Percentiles rank a stretch among this genome's conserved stretches.
phyloP scores from a whole-genome alignment of 2,888 invertebrate genomes.

The Cloeon dipterum region DNA sequence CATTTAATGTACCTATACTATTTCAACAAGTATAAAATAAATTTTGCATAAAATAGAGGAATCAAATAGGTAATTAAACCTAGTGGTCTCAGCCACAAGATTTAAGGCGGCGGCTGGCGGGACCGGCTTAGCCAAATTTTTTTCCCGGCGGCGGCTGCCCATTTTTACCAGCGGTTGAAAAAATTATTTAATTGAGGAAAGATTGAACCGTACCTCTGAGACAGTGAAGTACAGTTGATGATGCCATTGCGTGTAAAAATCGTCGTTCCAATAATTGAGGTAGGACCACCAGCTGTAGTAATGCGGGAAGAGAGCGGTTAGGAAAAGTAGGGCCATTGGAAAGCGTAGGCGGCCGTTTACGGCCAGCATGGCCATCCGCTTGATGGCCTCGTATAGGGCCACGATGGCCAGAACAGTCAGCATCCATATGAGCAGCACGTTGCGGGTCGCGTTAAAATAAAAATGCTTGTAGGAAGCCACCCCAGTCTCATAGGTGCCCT shows the following conservation, averaged over 20 bases:
- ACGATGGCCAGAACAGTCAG: conserved; percentile 31
- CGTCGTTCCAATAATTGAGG: conserved; percentile 46
- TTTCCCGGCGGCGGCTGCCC: too few species aligned
- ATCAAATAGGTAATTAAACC: too few species aligned
- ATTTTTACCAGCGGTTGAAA: conserved; percentile 11
- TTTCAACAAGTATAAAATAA: too few species aligned
- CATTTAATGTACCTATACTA: too few species aligned
- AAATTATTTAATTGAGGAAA: conserved; percentile 24
- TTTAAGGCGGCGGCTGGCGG: too few species aligned
- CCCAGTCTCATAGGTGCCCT: conserved; percentile 43
- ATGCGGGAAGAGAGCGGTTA: conserved; percentile 36
- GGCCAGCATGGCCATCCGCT: conserved; percentile 26
- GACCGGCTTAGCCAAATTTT: too few species aligned
- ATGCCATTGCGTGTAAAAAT: conserved; percentile 43
- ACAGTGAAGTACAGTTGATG: conserved; percentile 38
- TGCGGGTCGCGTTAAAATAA: conserved; percentile 42
- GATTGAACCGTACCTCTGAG: conserved; percentile 35
- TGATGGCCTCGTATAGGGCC: conserved; percentile 33
- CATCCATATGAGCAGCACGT: conserved; percentile 40
- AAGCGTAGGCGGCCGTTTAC: conserved; percentile 26
- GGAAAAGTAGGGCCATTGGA: conserved; percentile 36
- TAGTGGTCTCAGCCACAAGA: too few species aligned
- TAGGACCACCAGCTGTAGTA: conserved; percentile 47
- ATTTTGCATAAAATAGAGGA: too few species aligned
- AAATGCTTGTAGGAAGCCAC: conserved; percentile 43